Percentiles rank a stretch among this genome's conserved stretches.
These are phyloP conservation scores for Hylia prasina DNA, from an alignment of 2,113 vertebrate species.

Conservation along the genomic window DNA sequence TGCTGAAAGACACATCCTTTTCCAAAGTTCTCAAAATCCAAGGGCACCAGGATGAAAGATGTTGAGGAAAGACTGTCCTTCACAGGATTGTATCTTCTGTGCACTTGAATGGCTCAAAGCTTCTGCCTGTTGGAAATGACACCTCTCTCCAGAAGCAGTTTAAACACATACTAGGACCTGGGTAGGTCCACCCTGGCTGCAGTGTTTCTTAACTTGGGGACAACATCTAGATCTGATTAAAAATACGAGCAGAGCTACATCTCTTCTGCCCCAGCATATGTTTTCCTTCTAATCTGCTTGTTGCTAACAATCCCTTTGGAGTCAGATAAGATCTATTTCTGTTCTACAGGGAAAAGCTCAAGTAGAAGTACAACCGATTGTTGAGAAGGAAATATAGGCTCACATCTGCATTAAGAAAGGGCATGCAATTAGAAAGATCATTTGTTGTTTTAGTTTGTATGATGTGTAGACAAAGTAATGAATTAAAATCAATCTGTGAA, in stretches of 20 bases:
- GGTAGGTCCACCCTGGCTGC: neutral
- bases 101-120: neutral
- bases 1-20: neutral
- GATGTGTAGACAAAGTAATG: neutral
- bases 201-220: neutral
- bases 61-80: neutral
- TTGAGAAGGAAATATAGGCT: neutral
- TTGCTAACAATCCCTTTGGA: neutral
- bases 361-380: neutral
- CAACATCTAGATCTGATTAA: neutral
- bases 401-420: neutral
- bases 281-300: conserved; percentile 1
- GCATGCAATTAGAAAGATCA: neutral
- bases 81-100: neutral
- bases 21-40: neutral
- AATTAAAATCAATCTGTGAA: neutral
- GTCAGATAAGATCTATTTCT: conserved; percentile 3
- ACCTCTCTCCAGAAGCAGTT: neutral
- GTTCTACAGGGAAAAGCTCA: neutral
- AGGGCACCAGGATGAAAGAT: neutral
- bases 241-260: neutral
- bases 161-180: neutral
- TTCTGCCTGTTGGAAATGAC: neutral
- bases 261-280: neutral
- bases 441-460: neutral